Evolutionary conservation across 1,140 invertebrate genomes (phyloP), one percentile per base, ranked within the genome.

Genomic region (Pseudomyrmex dendroicus): DNA sequence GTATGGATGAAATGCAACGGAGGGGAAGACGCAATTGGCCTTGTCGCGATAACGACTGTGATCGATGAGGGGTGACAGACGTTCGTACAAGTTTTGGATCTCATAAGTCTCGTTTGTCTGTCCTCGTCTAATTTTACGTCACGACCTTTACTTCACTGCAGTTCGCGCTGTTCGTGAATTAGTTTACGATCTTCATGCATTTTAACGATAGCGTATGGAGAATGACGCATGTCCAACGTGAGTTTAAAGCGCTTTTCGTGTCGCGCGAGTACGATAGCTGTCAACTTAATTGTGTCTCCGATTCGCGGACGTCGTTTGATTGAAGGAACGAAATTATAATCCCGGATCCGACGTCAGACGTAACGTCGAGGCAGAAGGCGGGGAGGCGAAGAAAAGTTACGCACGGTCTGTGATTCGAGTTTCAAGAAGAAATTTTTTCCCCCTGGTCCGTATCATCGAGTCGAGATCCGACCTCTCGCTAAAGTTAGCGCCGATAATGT

Each of bases 401-500:
- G 73, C 73, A 22, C 22, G 35, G 17, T 13, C 20, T 20, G 54
- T 78, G 63, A 61, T 84, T 84, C 54, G 22, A 73, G 80, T 66
- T 83, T 74, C 54, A 44, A n/a, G 44, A 63, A 83, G 62, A 84
- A 68, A 67, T 84, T 74, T 46, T 25, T 35, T 57, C 20, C 73
- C 52, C 73, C 50, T 66, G 50, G 52, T 59, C 52, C 35, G 1
- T 61, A 73, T 64, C 62, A 64, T 54, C 62, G 13, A 7, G 4
- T 35, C 25, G 44, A 10, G n/a, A 73, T 84, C 44, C 66, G 22
- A 82, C 25, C 83, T 73, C 44, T 67, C 52, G 68, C 50, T 35
- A 48, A 85, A 66, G 50, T 73, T 74, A 70, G 35, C 48, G n/a
- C 70, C 57, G 84, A 83, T 85, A 85, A 85, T 74, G 46, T 67